phyloP scores from a whole-genome alignment of 2,888 invertebrate genomes.

The Acanthacorydalis orientalis region DNA sequence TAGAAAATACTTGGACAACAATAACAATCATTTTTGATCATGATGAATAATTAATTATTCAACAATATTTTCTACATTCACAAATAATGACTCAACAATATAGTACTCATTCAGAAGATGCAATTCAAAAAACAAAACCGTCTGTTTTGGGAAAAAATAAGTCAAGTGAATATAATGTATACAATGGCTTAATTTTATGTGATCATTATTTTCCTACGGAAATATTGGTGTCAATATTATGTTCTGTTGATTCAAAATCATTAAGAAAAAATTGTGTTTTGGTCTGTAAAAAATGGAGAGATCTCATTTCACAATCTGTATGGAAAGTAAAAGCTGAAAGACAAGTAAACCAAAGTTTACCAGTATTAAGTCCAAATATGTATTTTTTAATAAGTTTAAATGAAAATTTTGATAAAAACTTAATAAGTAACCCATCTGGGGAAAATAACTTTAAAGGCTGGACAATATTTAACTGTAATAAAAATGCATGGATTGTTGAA shows the following conservation, averaged over 20 bases:
- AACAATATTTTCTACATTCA: no score
- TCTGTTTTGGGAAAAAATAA: no score
- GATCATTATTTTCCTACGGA: constrained; percentile 29
- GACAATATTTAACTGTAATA: constrained; percentile 22
- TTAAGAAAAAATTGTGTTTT: constrained; percentile 23
- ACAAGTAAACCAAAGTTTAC: constrained; percentile 3
- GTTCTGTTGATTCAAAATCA: constrained; percentile 22
- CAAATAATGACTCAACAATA: no score
- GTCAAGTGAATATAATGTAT: background rate
- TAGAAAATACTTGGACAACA: no score
- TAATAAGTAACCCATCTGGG: constrained; percentile 33
- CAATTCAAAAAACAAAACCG: no score
- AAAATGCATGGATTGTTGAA: constrained; percentile 31
- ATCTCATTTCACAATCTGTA: constrained; percentile 24
- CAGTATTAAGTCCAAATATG: constrained; percentile 11
- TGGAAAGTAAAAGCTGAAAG: constrained; percentile 25
- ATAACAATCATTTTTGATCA: no score
- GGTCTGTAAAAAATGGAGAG: constrained; percentile 34
- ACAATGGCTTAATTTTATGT: constrained; percentile 23
- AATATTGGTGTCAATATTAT: constrained; percentile 27
- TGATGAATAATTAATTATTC: no score
- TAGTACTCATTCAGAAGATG: no score
- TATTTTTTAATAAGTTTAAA: constrained; percentile 26
- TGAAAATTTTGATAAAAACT: constrained; percentile 27
- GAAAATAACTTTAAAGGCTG: constrained; percentile 24